Evolutionary conservation across 92 coral and sea anemone species (phyloP).

Genomic region (Plumapathes pennacea): DNA sequence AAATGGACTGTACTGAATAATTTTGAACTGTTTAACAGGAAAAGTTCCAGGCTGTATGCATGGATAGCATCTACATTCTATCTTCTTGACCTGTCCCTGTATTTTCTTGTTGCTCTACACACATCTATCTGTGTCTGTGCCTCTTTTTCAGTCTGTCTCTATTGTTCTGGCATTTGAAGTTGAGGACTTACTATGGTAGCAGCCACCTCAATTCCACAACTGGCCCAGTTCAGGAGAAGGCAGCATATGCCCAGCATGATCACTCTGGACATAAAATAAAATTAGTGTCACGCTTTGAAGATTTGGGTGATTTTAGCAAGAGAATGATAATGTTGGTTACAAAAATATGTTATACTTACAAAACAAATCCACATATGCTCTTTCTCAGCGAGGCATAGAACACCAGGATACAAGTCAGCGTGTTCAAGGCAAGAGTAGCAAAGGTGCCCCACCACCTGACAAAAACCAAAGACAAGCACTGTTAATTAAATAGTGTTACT

Average conservation of each 20-base stretch:
- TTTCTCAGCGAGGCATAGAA: slow-evolving; percentile 46
- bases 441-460: slow-evolving; percentile 67
- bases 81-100: too few species aligned
- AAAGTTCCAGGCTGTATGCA: too few species aligned
- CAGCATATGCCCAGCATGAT: slow-evolving; percentile 40
- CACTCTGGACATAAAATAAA: slow-evolving; percentile 8
- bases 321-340: background rate
- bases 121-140: too few species aligned
- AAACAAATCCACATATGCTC: slow-evolving; percentile 60
- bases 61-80: too few species aligned
- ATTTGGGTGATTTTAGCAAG: too few species aligned
- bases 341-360: slow-evolving; percentile 48
- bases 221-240: slow-evolving; percentile 37
- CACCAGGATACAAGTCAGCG: slow-evolving; percentile 33
- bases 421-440: slow-evolving; percentile 52
- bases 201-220: slow-evolving; percentile 63
- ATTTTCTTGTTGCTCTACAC: too few species aligned
- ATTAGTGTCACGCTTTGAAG: background rate
- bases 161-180: too few species aligned
- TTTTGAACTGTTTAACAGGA: too few species aligned
- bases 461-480: background rate
- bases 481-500: too few species aligned
- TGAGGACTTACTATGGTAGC: slow-evolving; percentile 60
- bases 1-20: too few species aligned
- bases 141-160: too few species aligned